These are phyloP conservation scores for Calcarius lapponicus DNA, from an alignment of 2,797 vertebrate genomes.

Conservation along the genomic window DNA sequence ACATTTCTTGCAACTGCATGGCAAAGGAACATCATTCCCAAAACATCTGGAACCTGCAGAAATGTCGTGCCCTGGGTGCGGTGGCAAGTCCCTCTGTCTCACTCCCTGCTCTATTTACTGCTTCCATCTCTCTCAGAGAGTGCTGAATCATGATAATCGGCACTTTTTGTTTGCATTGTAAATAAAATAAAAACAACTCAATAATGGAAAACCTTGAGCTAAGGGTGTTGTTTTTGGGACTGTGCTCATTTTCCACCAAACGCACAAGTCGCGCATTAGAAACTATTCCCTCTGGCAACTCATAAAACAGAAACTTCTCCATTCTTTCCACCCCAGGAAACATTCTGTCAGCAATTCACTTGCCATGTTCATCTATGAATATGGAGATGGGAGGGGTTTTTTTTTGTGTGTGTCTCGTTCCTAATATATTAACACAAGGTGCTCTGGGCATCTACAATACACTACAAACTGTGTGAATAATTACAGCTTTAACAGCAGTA, in stretches of 20 bases:
- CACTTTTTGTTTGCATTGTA: slow-evolving; percentile 10
- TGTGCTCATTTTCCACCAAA: slow-evolving; percentile 36
- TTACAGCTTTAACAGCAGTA: not conserved
- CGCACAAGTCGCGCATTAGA: not conserved
- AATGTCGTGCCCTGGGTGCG: not conserved
- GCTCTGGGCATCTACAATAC: not conserved
- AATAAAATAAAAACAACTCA: slow-evolving; percentile 38
- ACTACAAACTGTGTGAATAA: not conserved
- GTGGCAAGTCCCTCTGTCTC: not conserved
- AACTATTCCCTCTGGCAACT: slow-evolving; percentile 51
- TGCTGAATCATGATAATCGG: slow-evolving; percentile 34
- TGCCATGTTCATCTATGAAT: slow-evolving; percentile 37
- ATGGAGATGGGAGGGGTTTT: not conserved
- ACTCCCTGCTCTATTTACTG: not conserved
- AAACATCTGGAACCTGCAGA: not conserved
- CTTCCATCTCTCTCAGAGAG: not conserved
- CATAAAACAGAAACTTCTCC: slow-evolving; percentile 50
- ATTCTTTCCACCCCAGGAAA: slow-evolving; percentile 59
- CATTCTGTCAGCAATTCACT: slow-evolving; percentile 55
- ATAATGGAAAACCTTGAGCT: slow-evolving; percentile 32
- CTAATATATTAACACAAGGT: slow-evolving; percentile 19
- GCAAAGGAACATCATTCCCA: not conserved
- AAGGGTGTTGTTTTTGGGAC: slow-evolving; percentile 6
- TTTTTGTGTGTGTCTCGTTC: not conserved
- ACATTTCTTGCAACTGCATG: not conserved